Percentiles rank a stretch among this genome's conserved stretches.
These are phyloP conservation scores for Sarcophaga peregrina DNA, from an alignment of 1,140 invertebrate genomes.

Conservation along the genomic window DNA sequence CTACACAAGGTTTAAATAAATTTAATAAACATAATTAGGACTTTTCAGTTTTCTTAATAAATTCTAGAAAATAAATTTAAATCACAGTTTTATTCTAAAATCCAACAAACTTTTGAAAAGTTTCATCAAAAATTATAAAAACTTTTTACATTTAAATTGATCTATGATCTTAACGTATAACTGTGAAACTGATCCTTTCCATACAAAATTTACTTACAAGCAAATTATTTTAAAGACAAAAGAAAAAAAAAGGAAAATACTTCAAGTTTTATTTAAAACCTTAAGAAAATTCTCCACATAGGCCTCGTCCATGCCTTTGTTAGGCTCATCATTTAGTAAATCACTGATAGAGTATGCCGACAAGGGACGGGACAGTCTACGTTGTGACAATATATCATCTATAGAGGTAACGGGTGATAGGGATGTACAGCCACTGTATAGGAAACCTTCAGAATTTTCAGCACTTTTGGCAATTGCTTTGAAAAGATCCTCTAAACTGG, in stretches of 20 bases:
- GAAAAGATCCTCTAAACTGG: slow-evolving; percentile 64
- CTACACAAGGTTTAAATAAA: no score
- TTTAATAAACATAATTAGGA: no score
- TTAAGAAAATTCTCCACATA: slow-evolving; percentile 53
- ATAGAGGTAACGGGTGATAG: slow-evolving; percentile 60
- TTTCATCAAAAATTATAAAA: no score
- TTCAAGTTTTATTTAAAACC: slow-evolving; percentile 42
- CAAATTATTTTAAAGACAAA: background rate
- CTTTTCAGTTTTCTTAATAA: no score
- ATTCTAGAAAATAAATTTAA: no score
- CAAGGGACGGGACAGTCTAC: slow-evolving; percentile 55
- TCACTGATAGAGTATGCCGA: slow-evolving; percentile 65
- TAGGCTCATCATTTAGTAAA: slow-evolving; percentile 59
- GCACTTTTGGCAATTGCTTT: slow-evolving; percentile 60
- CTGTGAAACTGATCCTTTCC: background rate
- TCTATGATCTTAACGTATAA: no score
- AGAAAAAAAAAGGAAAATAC: no score
- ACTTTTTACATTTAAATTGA: no score
- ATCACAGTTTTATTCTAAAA: no score
- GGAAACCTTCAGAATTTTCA: slow-evolving; percentile 46
- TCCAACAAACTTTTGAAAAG: no score
- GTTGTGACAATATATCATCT: slow-evolving; percentile 62
- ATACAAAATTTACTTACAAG: background rate
- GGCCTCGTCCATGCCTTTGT: slow-evolving; percentile 50
- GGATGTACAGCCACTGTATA: slow-evolving; percentile 46